Evolutionary conservation across 2,113 vertebrate species (phyloP), one percentile per base, ranked within the genome.

Genomic region (Glaucomys volans): DNA sequence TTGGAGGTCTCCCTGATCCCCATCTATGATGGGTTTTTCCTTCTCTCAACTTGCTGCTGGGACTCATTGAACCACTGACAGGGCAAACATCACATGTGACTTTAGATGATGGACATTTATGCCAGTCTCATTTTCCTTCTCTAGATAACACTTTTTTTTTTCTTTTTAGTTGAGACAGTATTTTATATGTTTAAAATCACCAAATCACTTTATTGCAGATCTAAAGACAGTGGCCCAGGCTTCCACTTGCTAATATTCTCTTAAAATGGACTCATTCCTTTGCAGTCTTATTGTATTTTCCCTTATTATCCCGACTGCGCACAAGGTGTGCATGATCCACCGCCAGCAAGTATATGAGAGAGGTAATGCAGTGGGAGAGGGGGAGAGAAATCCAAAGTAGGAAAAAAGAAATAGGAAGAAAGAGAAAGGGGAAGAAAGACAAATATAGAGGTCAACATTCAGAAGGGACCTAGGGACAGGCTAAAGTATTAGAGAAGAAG

Each of bases 251-350:
- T 97, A 98, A 98, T 98, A 98, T 98, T 98, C 97, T 98, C 97
- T 96, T 95, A 98, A 98, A 98, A 98, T 98, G 98, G 98, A 98
- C 97, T 98, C 98, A 94, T 98, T 97, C 98, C 97, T 98, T 96
- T 1, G 24, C 97, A 90, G 98, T 98, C 98, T 98, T 98, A 97
- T 98, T 98, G 98, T 95, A 94, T 98, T 98, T 98, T 98, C 98
- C 98, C 98, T 98, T 98, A 98, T 97, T 98, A 98, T 98, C 98
- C 62, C 74, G 37, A 64, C 72, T n/a, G 37, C 66, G 20, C 74
- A 35, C 30, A 72, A 20, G n/a, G 66, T 40, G 79, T 22, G 14
- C 28, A 77, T 30, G 42, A 40, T 2, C 66, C 20, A 6, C 3
- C 0, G 24, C 52, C 71, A 50, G 57, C 47, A 57, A 71, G n/a